Conservation (phyloP, 2,888 invertebrate genomes). For the Archips crataeganus region DNA sequence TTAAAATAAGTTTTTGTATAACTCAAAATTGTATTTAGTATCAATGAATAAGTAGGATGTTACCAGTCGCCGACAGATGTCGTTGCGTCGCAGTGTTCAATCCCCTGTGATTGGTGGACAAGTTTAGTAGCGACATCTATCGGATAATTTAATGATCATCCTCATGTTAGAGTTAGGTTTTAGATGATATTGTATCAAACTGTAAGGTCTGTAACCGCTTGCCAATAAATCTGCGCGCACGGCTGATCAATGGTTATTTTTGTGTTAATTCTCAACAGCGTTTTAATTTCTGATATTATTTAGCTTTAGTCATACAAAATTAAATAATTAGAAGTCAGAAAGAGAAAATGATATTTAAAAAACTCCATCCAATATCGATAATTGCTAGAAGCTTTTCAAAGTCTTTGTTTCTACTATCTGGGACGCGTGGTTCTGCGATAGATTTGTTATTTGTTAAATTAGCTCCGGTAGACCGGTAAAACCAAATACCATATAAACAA, state of each 20-base stretch:
- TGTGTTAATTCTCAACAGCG: neutral
- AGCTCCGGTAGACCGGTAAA: neutral
- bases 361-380: slow-evolving; percentile 28
- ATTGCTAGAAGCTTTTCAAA: neutral
- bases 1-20: neutral
- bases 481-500: too few relatives aligned
- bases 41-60: neutral
- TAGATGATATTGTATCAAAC: slow-evolving; percentile 8
- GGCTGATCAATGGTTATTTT: neutral
- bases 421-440: too few relatives aligned
- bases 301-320: neutral
- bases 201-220: neutral
- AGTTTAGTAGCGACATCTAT: neutral
- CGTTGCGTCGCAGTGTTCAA: neutral
- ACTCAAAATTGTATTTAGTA: slow-evolving; percentile 4
- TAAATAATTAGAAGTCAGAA: neutral
- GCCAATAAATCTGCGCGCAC: neutral
- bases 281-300: neutral
- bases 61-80: neutral
- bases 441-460: neutral
- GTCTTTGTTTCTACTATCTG: neutral
- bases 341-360: neutral
- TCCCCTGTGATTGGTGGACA: neutral
- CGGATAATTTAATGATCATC: neutral
- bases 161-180: slow-evolving; percentile 10